These are phyloP conservation scores for Harmothoe impar DNA, from an alignment of 2,888 invertebrate genomes.

Conservation along the genomic window DNA sequence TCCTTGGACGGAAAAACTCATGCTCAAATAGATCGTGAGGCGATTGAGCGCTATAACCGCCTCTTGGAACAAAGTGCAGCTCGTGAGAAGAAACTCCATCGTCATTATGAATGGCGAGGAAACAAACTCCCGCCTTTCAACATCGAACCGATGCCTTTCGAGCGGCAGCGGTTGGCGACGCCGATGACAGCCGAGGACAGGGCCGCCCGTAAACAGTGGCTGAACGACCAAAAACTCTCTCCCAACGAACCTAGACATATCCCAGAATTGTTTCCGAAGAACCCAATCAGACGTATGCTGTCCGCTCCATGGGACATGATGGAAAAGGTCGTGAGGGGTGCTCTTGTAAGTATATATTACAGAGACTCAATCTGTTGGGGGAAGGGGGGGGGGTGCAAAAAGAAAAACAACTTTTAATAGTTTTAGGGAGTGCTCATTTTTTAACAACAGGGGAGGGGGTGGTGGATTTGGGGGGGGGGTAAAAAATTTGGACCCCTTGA, in stretches of 20 bases:
- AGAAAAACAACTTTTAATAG: neutral
- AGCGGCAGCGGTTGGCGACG: slow-evolving; percentile 75
- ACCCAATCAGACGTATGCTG: slow-evolving; percentile 75
- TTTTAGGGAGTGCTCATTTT: too few species aligned
- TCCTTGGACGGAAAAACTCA: slow-evolving; percentile 65
- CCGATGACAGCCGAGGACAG: slow-evolving; percentile 81
- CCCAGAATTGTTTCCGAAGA: slow-evolving; percentile 76
- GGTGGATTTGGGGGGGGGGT: too few species aligned
- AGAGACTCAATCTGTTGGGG: neutral
- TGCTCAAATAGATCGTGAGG: slow-evolving; percentile 69
- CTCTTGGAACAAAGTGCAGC: slow-evolving; percentile 11
- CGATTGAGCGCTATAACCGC: slow-evolving; percentile 70
- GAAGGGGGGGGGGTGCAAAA: neutral
- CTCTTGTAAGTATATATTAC: slow-evolving; percentile 69
- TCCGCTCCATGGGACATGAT: slow-evolving; percentile 75
- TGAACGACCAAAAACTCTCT: slow-evolving; percentile 79
- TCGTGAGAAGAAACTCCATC: slow-evolving; percentile 68
- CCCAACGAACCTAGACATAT: slow-evolving; percentile 78
- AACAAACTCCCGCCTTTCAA: slow-evolving; percentile 79
- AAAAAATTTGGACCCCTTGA: too few species aligned
- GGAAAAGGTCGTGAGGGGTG: slow-evolving; percentile 67
- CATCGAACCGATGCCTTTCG: slow-evolving; percentile 79
- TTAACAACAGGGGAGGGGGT: too few species aligned
- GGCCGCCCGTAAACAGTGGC: slow-evolving; percentile 79
- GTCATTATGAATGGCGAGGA: slow-evolving; percentile 72